Base-by-base conservation (phyloP, 2,888 invertebrate genomes). In the Stictocephala bisonia region DNA sequence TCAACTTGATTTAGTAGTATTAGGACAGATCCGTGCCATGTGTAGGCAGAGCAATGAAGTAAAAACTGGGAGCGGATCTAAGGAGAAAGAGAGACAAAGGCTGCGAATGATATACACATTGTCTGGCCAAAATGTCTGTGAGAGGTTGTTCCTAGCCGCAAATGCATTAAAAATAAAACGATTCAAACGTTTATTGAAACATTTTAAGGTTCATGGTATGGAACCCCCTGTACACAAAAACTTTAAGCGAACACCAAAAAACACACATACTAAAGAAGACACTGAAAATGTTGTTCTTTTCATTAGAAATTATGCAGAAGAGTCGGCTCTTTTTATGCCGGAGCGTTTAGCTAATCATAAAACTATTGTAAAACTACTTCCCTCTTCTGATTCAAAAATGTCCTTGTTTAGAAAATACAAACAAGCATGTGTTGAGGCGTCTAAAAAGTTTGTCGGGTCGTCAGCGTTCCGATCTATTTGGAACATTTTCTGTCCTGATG, bases 11-110 rank as follows among this genome's bases (percentile, higher is more conserved):
- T 53, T 53, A 53, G 53, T 53, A 53, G 20, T 53, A 18, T 53
- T 53, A 53, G 53, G 53, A 53, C 53, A 53, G 53, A 53, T 20
- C 9, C 53, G 53, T 53, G 53, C 53, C 20, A 53, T 53, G 53
- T 53, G 53, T 53, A 53, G 56, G 56, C 56, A 56, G 26, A 56
- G 56, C 56, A 56, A 56, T 56, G 56, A 56, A 26, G 56, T 56
- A n/a, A 56, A 56, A 56, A 56, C 56, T 56, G 56, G 56, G 22
- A 56, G 56, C 20, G 56, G 24, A 13, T 56, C 22, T 56, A 56
- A 53, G 66, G 41, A 66, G 24, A 67, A 48, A 67, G 22, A 67
- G 48, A 67, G 67, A 48, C 13, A 67, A 24, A 67, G 67, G 20
- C 24, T 44, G 18, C 2, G 67, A 48, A 67, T 67, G 67, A 67